Evolutionary conservation across 2,113 vertebrate species (phyloP).

Genomic region (Oreochromis aureus): DNA sequence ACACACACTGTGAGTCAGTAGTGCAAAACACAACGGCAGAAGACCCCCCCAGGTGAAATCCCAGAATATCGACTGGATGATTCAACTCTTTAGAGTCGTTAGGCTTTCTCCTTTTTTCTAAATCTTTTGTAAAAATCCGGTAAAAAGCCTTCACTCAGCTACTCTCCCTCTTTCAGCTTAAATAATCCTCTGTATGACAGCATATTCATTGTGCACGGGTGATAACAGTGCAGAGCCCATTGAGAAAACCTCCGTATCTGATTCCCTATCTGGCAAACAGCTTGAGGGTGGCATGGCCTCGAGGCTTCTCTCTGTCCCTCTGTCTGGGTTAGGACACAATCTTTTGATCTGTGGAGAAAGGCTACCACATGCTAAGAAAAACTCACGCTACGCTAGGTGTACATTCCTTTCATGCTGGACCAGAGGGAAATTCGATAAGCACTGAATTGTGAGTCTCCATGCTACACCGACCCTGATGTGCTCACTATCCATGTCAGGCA

Average conservation of each 20-base stretch:
- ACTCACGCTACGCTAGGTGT: slow-evolving; percentile 33
- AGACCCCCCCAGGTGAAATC: slow-evolving; percentile 65
- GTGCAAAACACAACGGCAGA: slow-evolving; percentile 57
- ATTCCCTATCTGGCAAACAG: slow-evolving; percentile 36
- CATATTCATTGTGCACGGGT: slow-evolving; percentile 20
- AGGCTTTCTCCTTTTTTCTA: slow-evolving; percentile 4
- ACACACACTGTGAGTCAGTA: slow-evolving; percentile 63
- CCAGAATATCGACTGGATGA: slow-evolving; percentile 67
- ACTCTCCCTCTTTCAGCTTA: slow-evolving; percentile 10
- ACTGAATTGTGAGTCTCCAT: slow-evolving; percentile 34
- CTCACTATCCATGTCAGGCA: slow-evolving; percentile 33
- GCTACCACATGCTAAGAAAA: slow-evolving; percentile 49
- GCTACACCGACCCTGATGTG: slow-evolving; percentile 19
- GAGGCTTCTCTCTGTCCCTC: slow-evolving; percentile 46
- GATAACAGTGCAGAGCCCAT: slow-evolving; percentile 7
- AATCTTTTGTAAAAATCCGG: slow-evolving; percentile 38
- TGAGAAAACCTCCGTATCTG: slow-evolving; percentile 29
- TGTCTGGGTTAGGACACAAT: slow-evolving; percentile 41
- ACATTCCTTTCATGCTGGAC: slow-evolving; percentile 35
- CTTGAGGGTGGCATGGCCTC: slow-evolving; percentile 54
- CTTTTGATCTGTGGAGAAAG: slow-evolving; percentile 53
- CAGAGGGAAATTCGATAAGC: slow-evolving; percentile 47
- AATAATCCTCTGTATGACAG: slow-evolving; percentile 45
- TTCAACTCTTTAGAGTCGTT: slow-evolving; percentile 59
- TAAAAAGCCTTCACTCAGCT: slow-evolving; percentile 32